These are phyloP conservation scores for Brachyhypopomus gauderio DNA, from an alignment of 2,113 vertebrate species.

Conservation along the genomic window DNA sequence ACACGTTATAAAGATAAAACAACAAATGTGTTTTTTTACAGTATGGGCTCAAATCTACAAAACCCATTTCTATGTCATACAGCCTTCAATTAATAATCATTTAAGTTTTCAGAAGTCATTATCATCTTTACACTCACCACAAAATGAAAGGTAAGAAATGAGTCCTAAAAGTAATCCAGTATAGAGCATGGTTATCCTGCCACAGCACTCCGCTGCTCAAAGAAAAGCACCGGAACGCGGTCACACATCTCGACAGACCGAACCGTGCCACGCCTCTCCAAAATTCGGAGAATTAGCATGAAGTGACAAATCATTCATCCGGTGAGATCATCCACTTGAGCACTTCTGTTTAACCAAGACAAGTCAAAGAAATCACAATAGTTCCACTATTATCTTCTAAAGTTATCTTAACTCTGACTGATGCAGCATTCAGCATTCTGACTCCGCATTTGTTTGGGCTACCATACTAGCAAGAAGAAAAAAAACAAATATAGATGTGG, in stretches of 20 bases:
- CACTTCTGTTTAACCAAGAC: not conserved
- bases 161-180: conserved; percentile 59
- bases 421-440: not conserved
- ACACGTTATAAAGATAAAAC: too few species aligned
- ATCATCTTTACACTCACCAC: conserved; percentile 63
- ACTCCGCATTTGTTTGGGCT: too few species aligned
- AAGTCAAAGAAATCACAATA: not conserved
- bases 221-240: conserved; percentile 18
- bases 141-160: conserved; percentile 61
- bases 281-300: conserved; percentile 64
- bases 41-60: too few species aligned
- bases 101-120: not conserved
- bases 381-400: not conserved
- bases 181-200: conserved; percentile 77
- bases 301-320: conserved; percentile 47
- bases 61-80: too few species aligned
- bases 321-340: conserved; percentile 45
- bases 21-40: too few species aligned
- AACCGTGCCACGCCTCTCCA: conserved; percentile 41
- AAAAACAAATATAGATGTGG: too few species aligned
- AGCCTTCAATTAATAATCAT: too few species aligned
- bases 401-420: not conserved
- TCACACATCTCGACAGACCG: conserved; percentile 53
- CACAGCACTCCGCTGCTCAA: conserved; percentile 30
- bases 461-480: too few species aligned